These are phyloP conservation scores for Luffia ferchaultella DNA, from an alignment of 2,888 invertebrate genomes.

Conservation along the genomic window DNA sequence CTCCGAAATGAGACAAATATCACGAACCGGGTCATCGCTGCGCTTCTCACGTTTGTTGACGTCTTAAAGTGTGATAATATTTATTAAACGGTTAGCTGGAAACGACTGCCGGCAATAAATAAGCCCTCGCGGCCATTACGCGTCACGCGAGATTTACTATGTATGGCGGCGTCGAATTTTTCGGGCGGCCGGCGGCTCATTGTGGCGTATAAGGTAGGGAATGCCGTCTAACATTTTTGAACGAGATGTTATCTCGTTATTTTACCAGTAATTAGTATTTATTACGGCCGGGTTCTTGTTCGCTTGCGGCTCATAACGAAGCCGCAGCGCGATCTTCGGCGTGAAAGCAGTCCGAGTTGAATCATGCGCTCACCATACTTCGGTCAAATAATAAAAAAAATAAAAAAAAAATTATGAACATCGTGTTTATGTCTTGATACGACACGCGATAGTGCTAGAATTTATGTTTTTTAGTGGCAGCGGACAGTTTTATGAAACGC, in stretches of 20 bases:
- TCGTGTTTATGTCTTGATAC: constrained; percentile 31
- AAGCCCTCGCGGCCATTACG: constrained; percentile 52
- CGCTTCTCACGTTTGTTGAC: constrained; percentile 65
- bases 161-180: constrained; percentile 41
- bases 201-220: constrained; percentile 37
- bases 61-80: constrained; percentile 62
- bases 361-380: constrained; percentile 45
- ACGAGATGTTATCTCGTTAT: constrained; percentile 55
- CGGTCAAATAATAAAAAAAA: constrained; percentile 49
- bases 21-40: constrained; percentile 62
- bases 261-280: constrained; percentile 64
- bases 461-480: constrained; percentile 26
- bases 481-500: not conserved
- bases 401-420: constrained; percentile 37
- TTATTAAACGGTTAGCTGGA: constrained; percentile 60
- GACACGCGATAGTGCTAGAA: constrained; percentile 40
- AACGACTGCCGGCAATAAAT: constrained; percentile 54
- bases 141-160: constrained; percentile 59
- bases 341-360: constrained; percentile 40
- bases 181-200: constrained; percentile 20
- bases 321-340: constrained; percentile 34
- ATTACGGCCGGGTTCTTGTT: constrained; percentile 40
- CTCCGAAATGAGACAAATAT: constrained; percentile 58
- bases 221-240: constrained; percentile 28
- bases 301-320: constrained; percentile 23